phyloP scores from a whole-genome alignment of 2,797 vertebrate genomes.

The Clarias laeviceps region DNA sequence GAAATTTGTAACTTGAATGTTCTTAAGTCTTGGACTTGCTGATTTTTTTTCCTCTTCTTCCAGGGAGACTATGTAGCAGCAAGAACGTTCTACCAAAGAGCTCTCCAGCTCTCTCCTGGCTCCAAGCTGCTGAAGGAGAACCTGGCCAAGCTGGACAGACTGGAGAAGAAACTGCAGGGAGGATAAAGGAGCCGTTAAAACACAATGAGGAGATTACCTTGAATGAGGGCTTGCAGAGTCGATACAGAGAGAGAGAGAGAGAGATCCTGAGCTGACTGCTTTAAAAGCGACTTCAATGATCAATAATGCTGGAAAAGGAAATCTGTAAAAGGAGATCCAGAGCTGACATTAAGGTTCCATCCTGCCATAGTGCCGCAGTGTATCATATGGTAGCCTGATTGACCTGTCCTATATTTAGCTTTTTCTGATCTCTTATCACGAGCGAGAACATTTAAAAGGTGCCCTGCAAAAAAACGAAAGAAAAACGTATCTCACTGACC shows the following conservation, averaged over 20 bases:
- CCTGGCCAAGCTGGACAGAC: constrained; percentile 90
- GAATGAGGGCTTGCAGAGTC: background rate
- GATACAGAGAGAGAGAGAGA: background rate
- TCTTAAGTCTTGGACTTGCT: no score
- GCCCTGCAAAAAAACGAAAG: background rate
- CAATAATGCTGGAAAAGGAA: background rate
- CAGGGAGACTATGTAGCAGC: constrained; percentile 92
- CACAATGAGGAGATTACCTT: background rate
- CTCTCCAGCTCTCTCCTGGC: constrained; percentile 85
- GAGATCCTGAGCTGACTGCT: background rate
- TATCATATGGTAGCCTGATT: background rate
- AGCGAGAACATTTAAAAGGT: background rate
- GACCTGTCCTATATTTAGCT: constrained; percentile 34
- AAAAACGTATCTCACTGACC: background rate
- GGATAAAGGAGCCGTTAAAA: constrained; percentile 54
- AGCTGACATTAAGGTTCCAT: background rate
- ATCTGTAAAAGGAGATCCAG: constrained; percentile 13
- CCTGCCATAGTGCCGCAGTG: background rate
- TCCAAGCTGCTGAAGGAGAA: constrained; percentile 94
- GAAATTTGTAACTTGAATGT: no score
- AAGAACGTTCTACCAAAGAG: constrained; percentile 87
- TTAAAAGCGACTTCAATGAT: background rate
- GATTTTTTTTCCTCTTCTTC: background rate
- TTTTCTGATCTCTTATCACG: constrained; percentile 48
- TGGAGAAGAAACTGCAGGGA: constrained; percentile 85